Evolutionary conservation across 92 coral and sea anemone genomes (phyloP).

Genomic region (Parazoanthus swiftii): DNA sequence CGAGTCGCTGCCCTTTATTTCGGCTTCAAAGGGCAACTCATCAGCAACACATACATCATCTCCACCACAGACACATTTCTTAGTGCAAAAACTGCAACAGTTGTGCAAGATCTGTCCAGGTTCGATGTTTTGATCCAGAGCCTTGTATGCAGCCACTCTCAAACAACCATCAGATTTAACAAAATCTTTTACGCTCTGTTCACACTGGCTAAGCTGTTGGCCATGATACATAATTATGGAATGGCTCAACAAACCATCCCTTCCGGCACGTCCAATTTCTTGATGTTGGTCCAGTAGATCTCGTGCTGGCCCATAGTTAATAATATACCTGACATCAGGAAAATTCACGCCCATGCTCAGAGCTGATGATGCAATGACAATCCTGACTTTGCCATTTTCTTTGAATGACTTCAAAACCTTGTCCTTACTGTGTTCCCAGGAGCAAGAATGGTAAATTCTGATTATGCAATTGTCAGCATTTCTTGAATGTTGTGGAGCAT

Average conservation of each 20-base stretch:
- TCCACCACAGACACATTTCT: no score
- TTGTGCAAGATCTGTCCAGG: conserved; percentile 17
- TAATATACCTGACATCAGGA: conserved; percentile 45
- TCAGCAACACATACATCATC: no score
- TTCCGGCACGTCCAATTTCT: conserved; percentile 50
- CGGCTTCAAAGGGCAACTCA: not conserved
- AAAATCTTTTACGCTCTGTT: conserved; percentile 40
- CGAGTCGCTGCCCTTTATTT: no score
- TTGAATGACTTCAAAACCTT: conserved; percentile 24
- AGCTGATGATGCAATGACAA: conserved; percentile 51
- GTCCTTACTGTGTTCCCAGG: conserved; percentile 42
- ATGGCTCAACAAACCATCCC: conserved; percentile 36
- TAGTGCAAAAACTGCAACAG: conserved; percentile 40
- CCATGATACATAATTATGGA: conserved; percentile 40
- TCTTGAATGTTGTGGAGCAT: not conserved
- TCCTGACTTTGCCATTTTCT: conserved; percentile 31
- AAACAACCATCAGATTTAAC: conserved; percentile 30
- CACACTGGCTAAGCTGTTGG: conserved; percentile 42
- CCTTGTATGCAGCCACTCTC: conserved; percentile 37
- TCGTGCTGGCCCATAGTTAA: conserved; percentile 49
- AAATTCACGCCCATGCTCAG: conserved; percentile 61
- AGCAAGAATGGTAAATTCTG: conserved; percentile 51
- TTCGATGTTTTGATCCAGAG: conserved; percentile 30
- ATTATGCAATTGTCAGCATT: conserved; percentile 14
- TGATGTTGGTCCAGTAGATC: conserved; percentile 43